A percentile compares a stretch with the other conserved stretches of the same genome.
phyloP scores from a whole-genome alignment of 2,888 invertebrate genomes.

The Megamerina dolium region DNA sequence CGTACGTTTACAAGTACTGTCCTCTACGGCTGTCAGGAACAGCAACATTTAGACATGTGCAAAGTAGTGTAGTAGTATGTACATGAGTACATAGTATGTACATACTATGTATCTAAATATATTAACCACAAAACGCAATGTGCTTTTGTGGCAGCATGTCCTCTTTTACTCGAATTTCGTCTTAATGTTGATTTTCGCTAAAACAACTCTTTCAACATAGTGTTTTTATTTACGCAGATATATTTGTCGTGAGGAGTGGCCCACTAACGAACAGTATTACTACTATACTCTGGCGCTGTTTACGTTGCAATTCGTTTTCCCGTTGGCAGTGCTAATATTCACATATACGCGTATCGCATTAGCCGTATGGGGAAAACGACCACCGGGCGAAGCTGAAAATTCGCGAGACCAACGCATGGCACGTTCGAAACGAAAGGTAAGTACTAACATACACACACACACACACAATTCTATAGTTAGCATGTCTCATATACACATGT shows the following conservation, averaged over 20 bases:
- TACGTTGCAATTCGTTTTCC: constrained; percentile 77
- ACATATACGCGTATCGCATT: constrained; percentile 82
- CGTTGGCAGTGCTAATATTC: constrained; percentile 71
- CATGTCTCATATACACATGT: too few relatives aligned
- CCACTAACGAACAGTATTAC: constrained; percentile 56
- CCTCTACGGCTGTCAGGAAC: background rate
- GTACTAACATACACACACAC: constrained; percentile 19
- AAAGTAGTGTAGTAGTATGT: background rate
- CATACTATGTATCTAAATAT: too few relatives aligned
- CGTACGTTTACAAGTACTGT: too few relatives aligned
- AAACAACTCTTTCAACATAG: background rate
- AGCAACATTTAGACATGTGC: background rate
- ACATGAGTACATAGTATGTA: background rate
- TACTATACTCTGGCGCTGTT: constrained; percentile 73
- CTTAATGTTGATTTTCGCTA: background rate
- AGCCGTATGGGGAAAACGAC: constrained; percentile 80
- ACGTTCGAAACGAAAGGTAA: constrained; percentile 80
- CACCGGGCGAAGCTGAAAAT: constrained; percentile 83
- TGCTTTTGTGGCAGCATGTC: background rate
- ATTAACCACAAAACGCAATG: constrained; percentile 9
- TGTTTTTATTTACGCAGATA: constrained; percentile 51
- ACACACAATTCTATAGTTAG: too few relatives aligned
- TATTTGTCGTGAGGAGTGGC: constrained; percentile 70
- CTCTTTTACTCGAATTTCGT: background rate
- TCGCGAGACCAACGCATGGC: constrained; percentile 76